A percentile compares a stretch with the other conserved stretches of the same genome.
Conservation (phyloP, 1,140 invertebrate species). For the Drepana arcuata region DNA sequence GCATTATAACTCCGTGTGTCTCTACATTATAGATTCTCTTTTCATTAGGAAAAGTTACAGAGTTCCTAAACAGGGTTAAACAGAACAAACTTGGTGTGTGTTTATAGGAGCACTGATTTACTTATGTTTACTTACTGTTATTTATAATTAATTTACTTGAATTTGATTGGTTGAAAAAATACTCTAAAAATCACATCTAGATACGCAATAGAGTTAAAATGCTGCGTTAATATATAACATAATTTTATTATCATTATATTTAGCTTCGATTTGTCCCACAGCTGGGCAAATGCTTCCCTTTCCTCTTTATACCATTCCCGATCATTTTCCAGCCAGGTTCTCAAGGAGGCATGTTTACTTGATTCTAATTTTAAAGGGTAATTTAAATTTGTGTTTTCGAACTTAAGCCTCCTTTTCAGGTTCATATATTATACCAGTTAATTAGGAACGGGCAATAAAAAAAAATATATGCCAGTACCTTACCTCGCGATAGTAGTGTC, state of each 20-base stretch:
- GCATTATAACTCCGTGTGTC: constrained; percentile 8
- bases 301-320: no score
- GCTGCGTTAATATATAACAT: not conserved
- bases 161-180: not conserved
- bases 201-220: not conserved
- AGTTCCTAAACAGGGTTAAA: constrained; percentile 1
- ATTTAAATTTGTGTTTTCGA: not conserved
- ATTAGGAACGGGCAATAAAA: not conserved
- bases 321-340: no score
- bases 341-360: no score
- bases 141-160: not conserved
- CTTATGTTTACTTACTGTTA: no score
- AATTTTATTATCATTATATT: not conserved
- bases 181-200: not conserved
- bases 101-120: not conserved
- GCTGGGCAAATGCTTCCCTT: no score
- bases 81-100: not conserved
- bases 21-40: constrained; percentile 43
- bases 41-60: constrained; percentile 29
- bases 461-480: constrained; percentile 13
- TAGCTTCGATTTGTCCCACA: not conserved
- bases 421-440: constrained; percentile 4
- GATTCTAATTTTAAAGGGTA: not conserved
- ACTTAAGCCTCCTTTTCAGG: not conserved
- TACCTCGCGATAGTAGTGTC: constrained; percentile 54